Conservation (phyloP, 2,113 vertebrate genomes). For the Cyprinodon tularosa region DNA sequence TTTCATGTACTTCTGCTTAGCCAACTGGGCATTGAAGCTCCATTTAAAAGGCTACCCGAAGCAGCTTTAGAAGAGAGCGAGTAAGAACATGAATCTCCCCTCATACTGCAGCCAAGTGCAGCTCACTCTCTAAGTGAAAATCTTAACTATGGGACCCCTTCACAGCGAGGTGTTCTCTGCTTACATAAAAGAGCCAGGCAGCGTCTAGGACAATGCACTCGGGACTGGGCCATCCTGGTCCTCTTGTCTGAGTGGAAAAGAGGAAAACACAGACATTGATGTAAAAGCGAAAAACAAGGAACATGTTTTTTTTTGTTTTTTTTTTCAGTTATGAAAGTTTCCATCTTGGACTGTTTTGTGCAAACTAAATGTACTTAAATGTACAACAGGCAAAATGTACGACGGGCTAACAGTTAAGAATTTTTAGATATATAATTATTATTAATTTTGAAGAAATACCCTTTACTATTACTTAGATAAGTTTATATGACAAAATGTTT, state of each 20-base stretch:
- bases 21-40: conserved; percentile 61
- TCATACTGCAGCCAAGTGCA: conserved; percentile 55
- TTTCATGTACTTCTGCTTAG: conserved; percentile 33
- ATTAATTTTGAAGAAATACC: background rate
- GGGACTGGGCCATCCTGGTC: conserved; percentile 69
- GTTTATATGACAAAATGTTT: background rate
- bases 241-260: conserved; percentile 66
- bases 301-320: conserved; percentile 28
- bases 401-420: background rate
- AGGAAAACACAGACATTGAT: conserved; percentile 73
- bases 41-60: conserved; percentile 65
- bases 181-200: conserved; percentile 77
- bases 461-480: background rate
- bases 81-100: conserved; percentile 65
- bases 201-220: conserved; percentile 76
- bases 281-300: conserved; percentile 63
- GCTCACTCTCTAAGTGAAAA: conserved; percentile 78
- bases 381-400: background rate
- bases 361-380: conserved; percentile 37
- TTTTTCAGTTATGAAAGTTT: conserved; percentile 69
- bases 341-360: conserved; percentile 36
- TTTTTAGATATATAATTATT: background rate
- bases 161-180: conserved; percentile 80
- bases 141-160: conserved; percentile 81
- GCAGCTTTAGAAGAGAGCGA: conserved; percentile 51